Base-by-base conservation (phyloP, 2,888 invertebrate species). In the Ophioninae sp. region DNA sequence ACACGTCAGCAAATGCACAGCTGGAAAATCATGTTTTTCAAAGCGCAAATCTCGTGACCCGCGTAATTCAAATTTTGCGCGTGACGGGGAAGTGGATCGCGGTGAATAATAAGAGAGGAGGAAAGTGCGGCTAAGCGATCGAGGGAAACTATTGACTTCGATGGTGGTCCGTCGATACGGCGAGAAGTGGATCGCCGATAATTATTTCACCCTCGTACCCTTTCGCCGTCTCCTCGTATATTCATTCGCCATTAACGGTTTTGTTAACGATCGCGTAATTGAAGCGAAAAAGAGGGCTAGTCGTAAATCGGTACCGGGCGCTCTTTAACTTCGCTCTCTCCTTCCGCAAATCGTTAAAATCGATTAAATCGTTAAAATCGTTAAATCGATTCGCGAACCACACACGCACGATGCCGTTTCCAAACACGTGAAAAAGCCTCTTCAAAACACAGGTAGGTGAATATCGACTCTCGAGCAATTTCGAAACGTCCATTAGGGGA, bases 241-340 rank as follows among this genome's bases (percentile, higher is more conserved):
- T 64, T 51, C 59, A 39, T 79, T 79, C 72, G 56, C 81, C 79
- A 84, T 84, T 84, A 84, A 84, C 80, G 81, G 72, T 84, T 79
- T 81, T 68, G 81, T 84, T 81, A 84, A 79, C 81, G 84, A 84
- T 76, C 81, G 81, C 76, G 79, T 75, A 72, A 75, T 81, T 79
- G 67, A 61, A 76, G 71, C 20, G 64, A 65, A 72, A 59, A 72
- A 37, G 59, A 20, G 71, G 39, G 64, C 30, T 56, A 39, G 59
- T 30, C 58, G 44, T 64, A 78, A 72, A 72, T 72, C 72, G 61
- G 61, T 68, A 65, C 17, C 37, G 23, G n/a, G 39, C 22, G 44
- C 72, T 73, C 61, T 68, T 72, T 77, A 63, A 23, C 61, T 67
- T 65, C 30, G 51, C 71, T 78, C 51, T 78, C 63, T 77, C 67